Evolutionary conservation across 2,797 vertebrate species (phyloP).

Genomic region (Notolepis coatsorum): DNA sequence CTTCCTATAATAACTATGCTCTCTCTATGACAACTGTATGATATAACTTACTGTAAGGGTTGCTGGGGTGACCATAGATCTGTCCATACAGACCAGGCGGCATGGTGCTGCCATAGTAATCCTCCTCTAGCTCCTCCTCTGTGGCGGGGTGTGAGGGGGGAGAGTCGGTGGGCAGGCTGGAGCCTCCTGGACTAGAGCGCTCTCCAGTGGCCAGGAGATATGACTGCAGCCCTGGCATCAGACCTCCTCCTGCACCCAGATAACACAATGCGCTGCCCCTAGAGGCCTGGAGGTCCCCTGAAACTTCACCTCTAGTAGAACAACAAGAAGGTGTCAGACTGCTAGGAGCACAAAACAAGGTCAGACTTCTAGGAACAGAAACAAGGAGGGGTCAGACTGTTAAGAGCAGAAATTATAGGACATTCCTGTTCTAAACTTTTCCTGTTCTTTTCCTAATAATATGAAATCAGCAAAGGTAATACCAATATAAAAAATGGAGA

Average conservation of each 20-base stretch:
- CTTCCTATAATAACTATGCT: no score
- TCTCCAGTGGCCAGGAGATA: constrained; percentile 87
- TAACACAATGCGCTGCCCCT: constrained; percentile 77
- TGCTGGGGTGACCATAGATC: constrained; percentile 88
- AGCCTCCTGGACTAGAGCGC: constrained; percentile 91
- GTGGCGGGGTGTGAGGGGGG: constrained; percentile 94
- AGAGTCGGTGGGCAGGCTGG: constrained; percentile 95
- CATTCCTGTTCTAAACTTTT: no score
- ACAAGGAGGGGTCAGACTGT: neutral
- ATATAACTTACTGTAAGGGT: constrained; percentile 81
- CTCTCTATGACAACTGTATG: no score
- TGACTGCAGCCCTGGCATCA: constrained; percentile 88
- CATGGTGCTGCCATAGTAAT: constrained; percentile 88
- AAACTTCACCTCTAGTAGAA: constrained; percentile 63
- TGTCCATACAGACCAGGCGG: constrained; percentile 89
- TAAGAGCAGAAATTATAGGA: no score
- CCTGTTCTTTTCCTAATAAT: no score
- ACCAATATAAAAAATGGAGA: no score
- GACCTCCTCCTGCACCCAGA: constrained; percentile 77
- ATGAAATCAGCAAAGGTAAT: no score
- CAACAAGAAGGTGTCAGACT: constrained; percentile 6
- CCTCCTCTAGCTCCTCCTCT: constrained; percentile 95
- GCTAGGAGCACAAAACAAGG: constrained; percentile 1
- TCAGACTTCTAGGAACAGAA: no score
- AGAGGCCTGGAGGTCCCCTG: constrained; percentile 67